Evolutionary conservation across 1,140 invertebrate species (phyloP).

Genomic region (Zaprionus tsacasi): DNA sequence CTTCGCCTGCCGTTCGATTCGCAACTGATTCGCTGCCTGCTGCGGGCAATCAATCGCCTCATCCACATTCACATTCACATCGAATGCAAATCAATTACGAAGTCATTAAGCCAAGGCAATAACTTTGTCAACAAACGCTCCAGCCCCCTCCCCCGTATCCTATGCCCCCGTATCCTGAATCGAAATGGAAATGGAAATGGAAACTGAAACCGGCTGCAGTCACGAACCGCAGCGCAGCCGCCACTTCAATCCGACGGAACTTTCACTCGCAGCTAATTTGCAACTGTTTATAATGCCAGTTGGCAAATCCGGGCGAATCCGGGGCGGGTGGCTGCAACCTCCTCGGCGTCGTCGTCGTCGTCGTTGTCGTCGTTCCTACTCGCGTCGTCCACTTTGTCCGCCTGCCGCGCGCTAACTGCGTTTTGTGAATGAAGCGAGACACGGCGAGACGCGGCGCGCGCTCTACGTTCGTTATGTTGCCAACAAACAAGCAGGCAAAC

Average conservation of each 20-base stretch:
- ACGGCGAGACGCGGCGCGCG: slow-evolving; percentile 10
- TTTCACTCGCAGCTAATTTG: slow-evolving; percentile 45
- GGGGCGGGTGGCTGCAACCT: slow-evolving; percentile 36
- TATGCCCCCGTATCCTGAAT: background rate
- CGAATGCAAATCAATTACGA: slow-evolving; percentile 80
- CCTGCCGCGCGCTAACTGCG: slow-evolving; percentile 71
- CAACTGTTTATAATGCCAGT: slow-evolving; percentile 20
- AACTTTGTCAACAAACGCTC: slow-evolving; percentile 76
- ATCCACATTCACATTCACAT: slow-evolving; percentile 65
- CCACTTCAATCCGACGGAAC: slow-evolving; percentile 50
- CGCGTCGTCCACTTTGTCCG: slow-evolving; percentile 48
- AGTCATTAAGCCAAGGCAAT: slow-evolving; percentile 72
- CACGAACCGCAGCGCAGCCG: slow-evolving; percentile 55
- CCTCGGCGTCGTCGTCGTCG: slow-evolving; percentile 36
- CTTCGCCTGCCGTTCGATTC: slow-evolving; percentile 52
- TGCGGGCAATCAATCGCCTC: slow-evolving; percentile 45
- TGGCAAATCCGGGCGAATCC: slow-evolving; percentile 2
- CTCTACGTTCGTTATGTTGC: slow-evolving; percentile 69
- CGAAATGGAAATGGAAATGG: slow-evolving; percentile 7
- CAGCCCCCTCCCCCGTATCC: background rate
- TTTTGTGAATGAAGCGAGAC: slow-evolving; percentile 72
- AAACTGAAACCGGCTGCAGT: slow-evolving; percentile 58
- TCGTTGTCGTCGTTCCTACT: background rate
- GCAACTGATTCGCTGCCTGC: slow-evolving; percentile 34
- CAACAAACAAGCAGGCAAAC: slow-evolving; percentile 62